Evolutionary conservation across 1,140 invertebrate genomes (phyloP), one percentile per base, ranked within the genome.

Genomic region (Drosophila mayri): DNA sequence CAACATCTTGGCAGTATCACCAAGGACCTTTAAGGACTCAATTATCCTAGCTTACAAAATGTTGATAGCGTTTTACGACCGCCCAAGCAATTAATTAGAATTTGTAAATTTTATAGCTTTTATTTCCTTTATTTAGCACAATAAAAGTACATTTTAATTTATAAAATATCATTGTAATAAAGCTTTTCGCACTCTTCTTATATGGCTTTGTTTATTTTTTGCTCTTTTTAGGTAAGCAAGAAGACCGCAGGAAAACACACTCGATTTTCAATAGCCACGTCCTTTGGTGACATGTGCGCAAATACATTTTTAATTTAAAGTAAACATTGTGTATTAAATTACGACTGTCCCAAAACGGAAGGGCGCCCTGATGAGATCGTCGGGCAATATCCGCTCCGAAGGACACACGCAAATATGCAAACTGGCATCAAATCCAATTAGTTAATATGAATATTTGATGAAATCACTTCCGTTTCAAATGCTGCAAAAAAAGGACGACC

Each of bases 361-460:
- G 70, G 70, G 50, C 54, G 38, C n/a, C 54, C 68, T 72, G 70
- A 60, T 58, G 74, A 70, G 57, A 50, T 70, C 65, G 76, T 58
- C 57, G 41, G 65, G 65, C 75, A 88, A 83, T 83, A 77, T 87
- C 80, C 84, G 76, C 46, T 76, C 22, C 52, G 62, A 55, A 79
- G 60, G 59, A 57, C 52, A 61, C 59, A 44, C 37, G 49, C 18
- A 64, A 71, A 60, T 49, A 58, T 80, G 67, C 49, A 52, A 84
- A 84, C 82, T 68, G 81, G 77, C 81, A 81, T 85, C 85, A 88
- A 85, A 88, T 90, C 85, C 84, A 88, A 88, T 88, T 88, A 90
- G 84, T 88, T 88, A 88, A 85, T 90, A 88, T 88, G 84, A 90
- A 88, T 90, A 85, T 88, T 88, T 88, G 85, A 88, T 88, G 84